Conservation (phyloP, 2,113 vertebrate genomes). For the Callopanchax toddi region DNA sequence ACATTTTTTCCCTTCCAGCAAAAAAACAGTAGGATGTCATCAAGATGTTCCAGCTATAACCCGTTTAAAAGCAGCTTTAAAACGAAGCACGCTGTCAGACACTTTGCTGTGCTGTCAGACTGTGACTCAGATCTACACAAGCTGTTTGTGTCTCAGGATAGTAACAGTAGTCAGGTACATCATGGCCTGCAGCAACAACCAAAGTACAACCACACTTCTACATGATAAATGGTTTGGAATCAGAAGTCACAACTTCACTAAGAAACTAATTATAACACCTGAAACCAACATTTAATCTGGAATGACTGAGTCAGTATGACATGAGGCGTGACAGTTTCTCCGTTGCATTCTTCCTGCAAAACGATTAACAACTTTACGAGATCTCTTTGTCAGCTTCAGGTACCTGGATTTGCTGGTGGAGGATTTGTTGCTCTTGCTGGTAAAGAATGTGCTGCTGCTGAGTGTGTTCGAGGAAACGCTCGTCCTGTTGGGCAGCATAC, state of each 20-base stretch:
- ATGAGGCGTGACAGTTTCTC: not conserved
- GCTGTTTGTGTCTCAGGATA: not conserved
- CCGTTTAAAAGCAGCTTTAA: too few species aligned
- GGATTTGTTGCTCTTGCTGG: constrained; percentile 98
- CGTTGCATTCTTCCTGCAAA: too few species aligned
- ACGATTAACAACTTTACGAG: too few species aligned
- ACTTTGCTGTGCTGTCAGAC: too few species aligned
- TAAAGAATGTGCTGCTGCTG: constrained; percentile 97
- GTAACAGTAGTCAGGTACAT: not conserved
- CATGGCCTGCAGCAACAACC: not conserved
- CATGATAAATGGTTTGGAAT: not conserved
- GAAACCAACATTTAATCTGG: not conserved
- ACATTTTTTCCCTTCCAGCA: too few species aligned
- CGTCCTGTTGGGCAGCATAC: constrained; percentile 92
- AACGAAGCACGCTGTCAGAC: too few species aligned
- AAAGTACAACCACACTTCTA: not conserved
- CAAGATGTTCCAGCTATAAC: not conserved
- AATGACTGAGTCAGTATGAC: not conserved
- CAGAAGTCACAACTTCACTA: not conserved
- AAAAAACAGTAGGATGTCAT: too few species aligned
- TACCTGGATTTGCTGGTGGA: constrained; percentile 96
- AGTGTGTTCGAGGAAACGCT: constrained; percentile 92
- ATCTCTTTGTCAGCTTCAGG: not conserved
- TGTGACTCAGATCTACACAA: not conserved
- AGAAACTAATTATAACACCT: not conserved